These are phyloP conservation scores for Hirtodrosophila duncani DNA, from an alignment of 2,888 invertebrate genomes.

Conservation along the genomic window DNA sequence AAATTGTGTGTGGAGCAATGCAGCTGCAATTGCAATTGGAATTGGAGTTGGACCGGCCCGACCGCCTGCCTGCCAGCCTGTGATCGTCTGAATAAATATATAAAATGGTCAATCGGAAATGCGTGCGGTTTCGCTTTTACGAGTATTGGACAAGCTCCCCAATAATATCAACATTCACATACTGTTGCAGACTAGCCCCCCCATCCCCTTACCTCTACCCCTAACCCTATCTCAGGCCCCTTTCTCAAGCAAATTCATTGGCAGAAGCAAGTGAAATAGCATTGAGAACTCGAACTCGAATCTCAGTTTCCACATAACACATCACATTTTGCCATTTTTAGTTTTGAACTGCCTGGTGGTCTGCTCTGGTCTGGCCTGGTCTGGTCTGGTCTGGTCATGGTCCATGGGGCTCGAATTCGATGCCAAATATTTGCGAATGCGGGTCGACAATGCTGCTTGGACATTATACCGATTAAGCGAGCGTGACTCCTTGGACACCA, in stretches of 20 bases:
- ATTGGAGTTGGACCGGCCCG: conserved; percentile 16
- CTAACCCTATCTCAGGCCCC: too few species aligned
- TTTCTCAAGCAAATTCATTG: too few species aligned
- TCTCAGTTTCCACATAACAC: conserved; percentile 27
- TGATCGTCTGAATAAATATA: conserved; percentile 60
- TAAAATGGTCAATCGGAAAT: conserved; percentile 50
- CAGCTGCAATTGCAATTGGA: too few species aligned
- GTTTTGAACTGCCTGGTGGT: conserved; percentile 47
- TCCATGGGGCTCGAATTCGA: too few species aligned
- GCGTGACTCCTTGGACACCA: conserved; percentile 53
- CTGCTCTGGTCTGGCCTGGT: conserved; percentile 31
- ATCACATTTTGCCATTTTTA: conserved; percentile 19
- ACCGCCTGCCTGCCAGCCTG: conserved; percentile 39
- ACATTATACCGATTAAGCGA: conserved; percentile 33
- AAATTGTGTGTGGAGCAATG: too few species aligned
- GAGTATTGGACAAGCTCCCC: too few species aligned
- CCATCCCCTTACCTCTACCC: too few species aligned
- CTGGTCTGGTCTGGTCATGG: conserved; percentile 33
- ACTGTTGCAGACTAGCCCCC: conserved; percentile 15
- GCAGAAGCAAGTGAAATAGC: conserved; percentile 1
- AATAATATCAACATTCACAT: too few species aligned
- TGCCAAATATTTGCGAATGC: conserved; percentile 5
- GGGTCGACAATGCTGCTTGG: conserved; percentile 10
- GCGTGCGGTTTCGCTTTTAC: conserved; percentile 46
- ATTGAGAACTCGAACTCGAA: too few species aligned